phyloP scores from a whole-genome alignment of 2,888 invertebrate species.

The Agrenia bidenticulata region DNA sequence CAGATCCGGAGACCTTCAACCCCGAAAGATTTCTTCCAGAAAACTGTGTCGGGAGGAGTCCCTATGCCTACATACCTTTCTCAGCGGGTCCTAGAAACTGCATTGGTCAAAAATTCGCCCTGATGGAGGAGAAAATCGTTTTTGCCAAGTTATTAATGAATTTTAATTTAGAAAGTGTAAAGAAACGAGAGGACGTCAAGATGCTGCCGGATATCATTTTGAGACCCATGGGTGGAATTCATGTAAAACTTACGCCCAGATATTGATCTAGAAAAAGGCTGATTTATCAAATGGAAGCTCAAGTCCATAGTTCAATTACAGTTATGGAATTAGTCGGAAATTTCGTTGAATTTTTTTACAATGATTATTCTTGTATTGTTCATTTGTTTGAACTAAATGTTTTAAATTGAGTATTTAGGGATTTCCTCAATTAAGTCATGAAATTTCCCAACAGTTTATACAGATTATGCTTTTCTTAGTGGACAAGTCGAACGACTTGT shows the following conservation, averaged over 20 bases:
- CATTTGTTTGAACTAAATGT: too few species aligned
- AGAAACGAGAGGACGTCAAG: slow-evolving; percentile 58
- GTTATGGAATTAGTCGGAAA: too few species aligned
- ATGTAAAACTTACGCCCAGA: slow-evolving; percentile 13
- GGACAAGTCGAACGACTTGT: too few species aligned
- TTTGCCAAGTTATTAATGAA: slow-evolving; percentile 63
- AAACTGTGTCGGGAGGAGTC: slow-evolving; percentile 36
- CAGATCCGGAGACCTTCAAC: slow-evolving; percentile 31
- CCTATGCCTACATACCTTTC: slow-evolving; percentile 52
- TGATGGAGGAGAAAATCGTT: slow-evolving; percentile 63
- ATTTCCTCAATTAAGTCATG: too few species aligned
- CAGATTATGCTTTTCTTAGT: too few species aligned
- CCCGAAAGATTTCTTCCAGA: slow-evolving; percentile 37
- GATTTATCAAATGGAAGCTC: too few species aligned
- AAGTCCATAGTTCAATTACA: too few species aligned
- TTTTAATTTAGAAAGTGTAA: slow-evolving; percentile 62
- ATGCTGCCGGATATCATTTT: slow-evolving; percentile 21
- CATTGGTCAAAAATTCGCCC: slow-evolving; percentile 63
- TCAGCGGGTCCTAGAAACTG: slow-evolving; percentile 49
- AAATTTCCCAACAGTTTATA: too few species aligned
- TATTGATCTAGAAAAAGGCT: too few species aligned
- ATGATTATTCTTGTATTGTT: too few species aligned
- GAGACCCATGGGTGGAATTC: slow-evolving; percentile 23
- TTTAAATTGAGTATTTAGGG: too few species aligned
- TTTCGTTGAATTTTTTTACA: too few species aligned